phyloP scores from a whole-genome alignment of 2,888 invertebrate genomes.

The Pilophorus perplexus region DNA sequence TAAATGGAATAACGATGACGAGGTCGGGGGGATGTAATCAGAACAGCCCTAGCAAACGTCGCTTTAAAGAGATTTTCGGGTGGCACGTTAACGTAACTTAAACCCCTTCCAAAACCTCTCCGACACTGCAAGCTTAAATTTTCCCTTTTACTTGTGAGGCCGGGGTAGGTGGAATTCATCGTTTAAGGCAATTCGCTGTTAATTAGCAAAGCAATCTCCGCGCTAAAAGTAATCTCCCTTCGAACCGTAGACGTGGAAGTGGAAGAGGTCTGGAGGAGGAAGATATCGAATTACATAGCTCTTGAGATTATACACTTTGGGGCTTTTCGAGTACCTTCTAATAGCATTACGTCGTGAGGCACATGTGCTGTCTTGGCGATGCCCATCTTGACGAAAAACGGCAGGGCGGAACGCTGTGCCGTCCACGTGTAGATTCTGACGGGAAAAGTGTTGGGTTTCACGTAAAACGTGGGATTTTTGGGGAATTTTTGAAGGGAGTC shows the following conservation, averaged over 20 bases:
- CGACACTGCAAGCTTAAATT: not conserved
- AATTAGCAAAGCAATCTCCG: conserved; percentile 20
- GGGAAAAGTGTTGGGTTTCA: too few relatives aligned
- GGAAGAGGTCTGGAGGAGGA: too few relatives aligned
- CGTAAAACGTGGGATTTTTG: too few relatives aligned
- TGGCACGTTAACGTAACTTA: not conserved
- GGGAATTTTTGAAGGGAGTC: too few relatives aligned
- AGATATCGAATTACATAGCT: too few relatives aligned
- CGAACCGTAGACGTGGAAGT: too few relatives aligned
- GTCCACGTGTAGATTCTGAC: not conserved
- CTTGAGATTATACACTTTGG: conserved; percentile 2
- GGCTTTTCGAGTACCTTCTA: not conserved
- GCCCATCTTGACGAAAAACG: not conserved
- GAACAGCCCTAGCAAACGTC: conserved; percentile 5
- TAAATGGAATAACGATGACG: too few relatives aligned
- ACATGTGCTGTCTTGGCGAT: not conserved
- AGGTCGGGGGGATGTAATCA: conserved; percentile 20
- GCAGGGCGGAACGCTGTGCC: not conserved
- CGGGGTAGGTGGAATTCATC: not conserved
- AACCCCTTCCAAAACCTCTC: not conserved
- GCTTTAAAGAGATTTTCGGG: conserved; percentile 6
- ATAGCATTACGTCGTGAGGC: not conserved
- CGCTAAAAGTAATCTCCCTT: conserved; percentile 6
- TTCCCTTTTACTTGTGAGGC: not conserved
- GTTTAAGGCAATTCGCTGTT: conserved; percentile 4